Conservation (phyloP, 2,113 vertebrate genomes). For the Taurulus bubalis region DNA sequence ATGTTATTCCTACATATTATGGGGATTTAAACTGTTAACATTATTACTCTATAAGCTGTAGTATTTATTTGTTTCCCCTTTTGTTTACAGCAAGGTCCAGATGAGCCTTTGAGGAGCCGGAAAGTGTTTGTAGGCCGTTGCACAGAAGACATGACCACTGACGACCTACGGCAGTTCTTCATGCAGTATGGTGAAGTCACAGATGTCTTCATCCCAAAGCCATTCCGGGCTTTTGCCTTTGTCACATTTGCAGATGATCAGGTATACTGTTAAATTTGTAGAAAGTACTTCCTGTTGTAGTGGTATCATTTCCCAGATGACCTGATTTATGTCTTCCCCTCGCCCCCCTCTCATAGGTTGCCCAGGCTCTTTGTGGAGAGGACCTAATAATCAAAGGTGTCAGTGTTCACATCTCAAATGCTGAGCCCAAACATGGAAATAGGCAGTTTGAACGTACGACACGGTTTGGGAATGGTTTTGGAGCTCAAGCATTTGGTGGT, state of each 20-base stretch:
- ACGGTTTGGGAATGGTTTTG: conserved; percentile 91
- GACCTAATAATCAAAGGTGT: conserved; percentile 99
- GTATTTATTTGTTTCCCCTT: not conserved
- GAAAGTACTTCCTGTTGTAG: not conserved
- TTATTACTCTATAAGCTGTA: not conserved
- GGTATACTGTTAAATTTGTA: conserved; percentile 76
- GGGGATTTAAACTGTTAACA: not conserved
- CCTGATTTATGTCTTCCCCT: not conserved
- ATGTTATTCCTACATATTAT: conserved; percentile 28
- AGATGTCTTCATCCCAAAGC: conserved; percentile 99
- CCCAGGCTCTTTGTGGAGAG: conserved; percentile 96
- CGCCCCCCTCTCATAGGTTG: conserved; percentile 84
- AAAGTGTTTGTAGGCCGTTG: conserved; percentile 99
- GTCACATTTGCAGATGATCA: conserved; percentile 99
- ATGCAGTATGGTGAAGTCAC: conserved; percentile 98
- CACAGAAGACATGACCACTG: conserved; percentile 96
- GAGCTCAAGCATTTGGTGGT: conserved; percentile 90
- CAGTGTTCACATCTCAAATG: conserved; percentile 99
- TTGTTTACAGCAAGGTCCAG: conserved; percentile 89
- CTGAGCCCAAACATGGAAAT: conserved; percentile 98
- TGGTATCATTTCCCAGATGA: not conserved
- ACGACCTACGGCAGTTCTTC: conserved; percentile 96
- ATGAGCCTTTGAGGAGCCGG: conserved; percentile 94
- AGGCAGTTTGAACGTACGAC: conserved; percentile 93
- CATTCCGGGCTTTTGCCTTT: conserved; percentile 97